These are phyloP conservation scores for Platichthys flesus DNA, from an alignment of 2,113 vertebrate genomes.

Conservation along the genomic window DNA sequence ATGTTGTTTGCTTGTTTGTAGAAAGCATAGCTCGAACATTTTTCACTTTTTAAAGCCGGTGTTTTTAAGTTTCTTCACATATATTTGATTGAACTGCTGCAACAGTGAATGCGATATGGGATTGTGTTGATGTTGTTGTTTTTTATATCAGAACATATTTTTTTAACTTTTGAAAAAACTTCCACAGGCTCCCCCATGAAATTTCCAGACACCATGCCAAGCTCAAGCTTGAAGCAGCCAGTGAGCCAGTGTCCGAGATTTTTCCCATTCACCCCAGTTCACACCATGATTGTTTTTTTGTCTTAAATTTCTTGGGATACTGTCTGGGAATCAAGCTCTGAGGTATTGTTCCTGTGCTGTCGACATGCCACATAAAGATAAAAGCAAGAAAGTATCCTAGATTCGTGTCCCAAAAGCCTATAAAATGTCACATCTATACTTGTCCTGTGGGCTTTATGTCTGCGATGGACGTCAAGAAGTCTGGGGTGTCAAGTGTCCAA, in stretches of 20 bases:
- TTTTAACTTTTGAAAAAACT: too few relatives aligned
- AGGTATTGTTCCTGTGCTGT: conserved; percentile 17
- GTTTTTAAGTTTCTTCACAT: too few relatives aligned
- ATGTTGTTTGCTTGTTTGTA: too few relatives aligned
- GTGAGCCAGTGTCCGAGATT: neutral
- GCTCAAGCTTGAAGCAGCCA: too few relatives aligned
- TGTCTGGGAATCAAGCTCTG: conserved; percentile 32
- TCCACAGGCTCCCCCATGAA: too few relatives aligned
- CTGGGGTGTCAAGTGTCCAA: conserved; percentile 44
- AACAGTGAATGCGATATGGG: too few relatives aligned
- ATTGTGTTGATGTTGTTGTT: too few relatives aligned
- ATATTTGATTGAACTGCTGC: too few relatives aligned
- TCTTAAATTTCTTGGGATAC: neutral
- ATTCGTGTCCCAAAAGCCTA: conserved; percentile 20
- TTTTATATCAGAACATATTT: neutral
- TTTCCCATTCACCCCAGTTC: neutral
- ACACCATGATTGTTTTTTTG: conserved; percentile 1
- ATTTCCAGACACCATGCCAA: too few relatives aligned
- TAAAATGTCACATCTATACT: conserved; percentile 33
- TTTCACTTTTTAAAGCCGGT: too few relatives aligned
- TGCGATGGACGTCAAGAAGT: conserved; percentile 9
- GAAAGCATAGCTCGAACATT: too few relatives aligned
- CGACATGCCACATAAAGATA: conserved; percentile 29
- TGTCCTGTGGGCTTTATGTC: conserved; percentile 28
- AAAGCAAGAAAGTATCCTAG: conserved; percentile 9